Base-by-base conservation (phyloP, 2,113 vertebrate genomes). In the Paralichthys olivaceus region DNA sequence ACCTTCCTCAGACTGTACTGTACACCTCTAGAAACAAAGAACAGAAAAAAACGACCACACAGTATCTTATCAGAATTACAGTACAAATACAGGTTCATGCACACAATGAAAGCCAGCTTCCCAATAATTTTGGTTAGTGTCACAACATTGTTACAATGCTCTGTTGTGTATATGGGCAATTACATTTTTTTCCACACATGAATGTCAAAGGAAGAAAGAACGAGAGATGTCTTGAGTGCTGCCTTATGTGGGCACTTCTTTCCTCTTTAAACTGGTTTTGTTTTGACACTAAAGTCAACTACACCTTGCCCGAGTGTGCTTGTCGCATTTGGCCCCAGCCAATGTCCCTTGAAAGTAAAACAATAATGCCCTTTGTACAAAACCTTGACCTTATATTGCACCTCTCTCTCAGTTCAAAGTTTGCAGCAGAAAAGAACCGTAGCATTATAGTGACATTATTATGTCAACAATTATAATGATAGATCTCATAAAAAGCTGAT, bases 21-120 rank as follows among this genome's bases (percentile, higher is more conserved):
- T 84, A 88, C 91, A 89, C 51, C 65, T 76, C 69, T 77, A 79
- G 74, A 89, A 81, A 82, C 84, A 69, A 84, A 81, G 67, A 87
- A 89, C 73, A 75, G 72, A 73, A 62, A 53, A 64, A 78, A 73
- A 78, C 22, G 2, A 87, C 73, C 80, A 91, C 87, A 81, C 82
- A 78, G 74, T 79, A 83, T 86, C 76, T 88, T 80, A 87, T 89
- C 66, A 87, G 80, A 90, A 91, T 85, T 89, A 94, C 93, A 90
- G 90, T 88, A 94, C 92, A 92, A 91, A 93, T 88, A 93, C 92
- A 92, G 84, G 77, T 90, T 94, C 93, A 95, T 94, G 93, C 92
- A 94, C 92, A 94, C 90, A 89, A 92, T 91, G 90, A 93, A 94
- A 93, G 90, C 92, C 90, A 94, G 91, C 92, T 92, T 94, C 92